phyloP scores from a whole-genome alignment of 2,113 vertebrate genomes.

The Callipepla californica region DNA sequence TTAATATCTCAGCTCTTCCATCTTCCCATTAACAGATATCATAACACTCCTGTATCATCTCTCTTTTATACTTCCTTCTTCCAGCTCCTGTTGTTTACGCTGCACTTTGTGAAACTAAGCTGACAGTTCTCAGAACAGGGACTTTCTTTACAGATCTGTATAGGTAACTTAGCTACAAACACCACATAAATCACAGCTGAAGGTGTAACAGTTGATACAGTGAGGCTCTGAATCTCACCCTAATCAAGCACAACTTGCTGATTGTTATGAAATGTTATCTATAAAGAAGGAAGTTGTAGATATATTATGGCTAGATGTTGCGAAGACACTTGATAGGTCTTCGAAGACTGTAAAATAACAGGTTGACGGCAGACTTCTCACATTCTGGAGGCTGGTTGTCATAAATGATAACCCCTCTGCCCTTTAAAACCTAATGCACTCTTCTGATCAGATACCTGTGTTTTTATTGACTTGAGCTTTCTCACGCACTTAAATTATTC shows the following conservation, averaged over 20 bases:
- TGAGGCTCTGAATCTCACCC: background rate
- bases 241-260: background rate
- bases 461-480: background rate
- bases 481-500: background rate
- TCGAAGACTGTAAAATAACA: background rate
- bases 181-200: background rate
- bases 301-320: background rate
- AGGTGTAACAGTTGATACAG: rapidly evolving
- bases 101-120: background rate
- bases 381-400: background rate
- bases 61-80: background rate
- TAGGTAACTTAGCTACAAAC: rapidly evolving
- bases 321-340: background rate
- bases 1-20: background rate
- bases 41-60: background rate
- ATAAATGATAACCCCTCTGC: background rate
- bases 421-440: background rate
- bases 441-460: background rate
- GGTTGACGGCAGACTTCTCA: background rate
- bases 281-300: background rate
- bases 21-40: background rate
- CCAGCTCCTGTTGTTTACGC: background rate
- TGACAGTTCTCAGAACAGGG: background rate
- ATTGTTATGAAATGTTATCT: background rate
- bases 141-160: background rate